Conservation (phyloP, 2,888 invertebrate species). For the Acleris cristana region DNA sequence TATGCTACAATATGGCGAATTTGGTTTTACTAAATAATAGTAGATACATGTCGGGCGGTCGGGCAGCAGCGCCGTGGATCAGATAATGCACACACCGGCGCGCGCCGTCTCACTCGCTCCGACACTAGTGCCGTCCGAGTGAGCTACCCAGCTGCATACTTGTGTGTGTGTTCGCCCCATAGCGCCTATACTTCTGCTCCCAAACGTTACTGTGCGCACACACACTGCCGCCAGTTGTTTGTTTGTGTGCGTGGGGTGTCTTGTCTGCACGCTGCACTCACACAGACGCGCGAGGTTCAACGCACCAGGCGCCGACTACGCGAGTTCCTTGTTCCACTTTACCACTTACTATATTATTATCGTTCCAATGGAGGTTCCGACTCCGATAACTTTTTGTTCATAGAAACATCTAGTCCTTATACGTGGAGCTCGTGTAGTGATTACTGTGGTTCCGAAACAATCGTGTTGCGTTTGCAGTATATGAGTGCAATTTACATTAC, state of each 20-base stretch:
- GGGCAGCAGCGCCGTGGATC: constrained; percentile 38
- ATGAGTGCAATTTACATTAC: neutral
- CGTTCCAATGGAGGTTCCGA: constrained; percentile 77
- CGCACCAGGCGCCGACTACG: constrained; percentile 79
- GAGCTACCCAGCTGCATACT: constrained; percentile 46
- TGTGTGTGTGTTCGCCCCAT: constrained; percentile 41
- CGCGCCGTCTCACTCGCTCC: constrained; percentile 32
- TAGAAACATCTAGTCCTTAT: constrained; percentile 51
- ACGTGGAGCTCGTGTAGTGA: constrained; percentile 13
- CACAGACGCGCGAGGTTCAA: constrained; percentile 70
- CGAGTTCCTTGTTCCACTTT: constrained; percentile 84
- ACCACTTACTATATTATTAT: constrained; percentile 81
- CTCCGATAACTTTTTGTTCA: constrained; percentile 54
- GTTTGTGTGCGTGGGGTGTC: constrained; percentile 31
- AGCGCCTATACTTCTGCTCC: constrained; percentile 23
- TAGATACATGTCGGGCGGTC: constrained; percentile 18
- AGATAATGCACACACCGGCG: constrained; percentile 41
- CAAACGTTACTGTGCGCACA: constrained; percentile 27
- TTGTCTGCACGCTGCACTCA: constrained; percentile 47
- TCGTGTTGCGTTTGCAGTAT: neutral
- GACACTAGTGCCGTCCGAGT: constrained; percentile 38
- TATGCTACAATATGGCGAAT: constrained; percentile 31
- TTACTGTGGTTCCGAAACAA: constrained; percentile 10
- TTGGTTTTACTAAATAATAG: constrained; percentile 33
- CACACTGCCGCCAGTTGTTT: neutral